Evolutionary conservation across 2,888 invertebrate genomes (phyloP), one percentile per base, ranked within the genome.

Genomic region (Cerastis rubricosa): DNA sequence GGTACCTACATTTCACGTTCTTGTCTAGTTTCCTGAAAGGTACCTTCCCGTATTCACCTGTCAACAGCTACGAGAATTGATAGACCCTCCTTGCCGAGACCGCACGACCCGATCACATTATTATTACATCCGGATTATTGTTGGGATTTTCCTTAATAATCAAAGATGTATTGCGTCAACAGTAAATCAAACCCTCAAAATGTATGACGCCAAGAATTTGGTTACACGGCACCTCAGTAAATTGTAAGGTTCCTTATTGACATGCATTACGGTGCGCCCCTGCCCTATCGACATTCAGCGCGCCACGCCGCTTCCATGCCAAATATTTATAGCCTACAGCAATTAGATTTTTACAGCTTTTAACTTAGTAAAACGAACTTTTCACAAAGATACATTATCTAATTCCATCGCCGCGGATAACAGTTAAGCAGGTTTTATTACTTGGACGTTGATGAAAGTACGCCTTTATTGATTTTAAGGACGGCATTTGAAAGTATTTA

Each of bases 401-500:
- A 94, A 95, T 95, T 95, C 93, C 91, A 94, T 94, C 92, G 93
- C 92, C 92, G 87, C 89, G 94, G 94, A 94, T 95, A 93, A 94
- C 95, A 94, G 90, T 96, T 94, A 96, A 95, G 92, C 90, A 91
- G 91, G 88, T 95, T 96, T 96, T 96, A 96, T 96, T 95, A 94
- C 95, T 91, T 90, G 90, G 89, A 91, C 92, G 93, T 91, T 95
- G 94, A 95, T 95, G 94, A 94, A 95, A 95, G 93, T 94, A 95
- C 94, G 92, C 91, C 87, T 95, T 96, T 95, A 96, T 95, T 95
- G 95, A 95, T 95, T 95, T 95, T 95, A 94, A 95, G 94, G 92
- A 91, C 92, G 90, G 92, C 93, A 92, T 95, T 95, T 94, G 89
- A 93, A 93, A 94, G 94, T 94, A 94, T 96, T 96, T 94, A 94